Conservation (phyloP, 1,140 invertebrate genomes). For the Ladona fulva region DNA sequence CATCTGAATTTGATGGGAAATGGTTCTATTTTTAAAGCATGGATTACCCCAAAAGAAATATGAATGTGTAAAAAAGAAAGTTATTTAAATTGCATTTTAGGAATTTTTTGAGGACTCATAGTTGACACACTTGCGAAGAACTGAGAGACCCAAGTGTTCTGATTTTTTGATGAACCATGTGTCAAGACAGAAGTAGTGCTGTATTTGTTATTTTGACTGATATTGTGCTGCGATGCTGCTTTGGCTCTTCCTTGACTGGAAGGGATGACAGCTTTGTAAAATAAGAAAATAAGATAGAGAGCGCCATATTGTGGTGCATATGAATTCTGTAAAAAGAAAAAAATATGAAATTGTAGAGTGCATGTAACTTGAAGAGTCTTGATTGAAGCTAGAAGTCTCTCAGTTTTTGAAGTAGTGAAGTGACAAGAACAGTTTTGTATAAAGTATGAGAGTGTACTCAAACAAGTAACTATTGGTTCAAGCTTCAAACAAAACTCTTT, state of each 20-base stretch:
- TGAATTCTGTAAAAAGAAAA: neutral
- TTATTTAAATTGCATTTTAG: constrained; percentile 9
- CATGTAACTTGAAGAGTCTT: constrained; percentile 6
- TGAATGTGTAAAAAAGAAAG: neutral
- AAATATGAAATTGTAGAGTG: neutral
- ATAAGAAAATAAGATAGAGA: neutral
- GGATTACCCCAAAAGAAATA: neutral
- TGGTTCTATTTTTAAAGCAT: constrained; percentile 10
- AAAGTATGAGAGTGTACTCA: too few relatives aligned
- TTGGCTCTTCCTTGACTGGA: neutral
- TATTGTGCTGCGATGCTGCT: constrained; percentile 7
- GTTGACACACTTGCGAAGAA: neutral
- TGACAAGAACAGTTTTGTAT: neutral
- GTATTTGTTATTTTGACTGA: neutral
- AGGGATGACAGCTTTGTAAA: constrained; percentile 1
- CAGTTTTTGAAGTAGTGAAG: neutral
- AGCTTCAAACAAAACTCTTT: constrained; percentile 10
- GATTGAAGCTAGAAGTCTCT: neutral
- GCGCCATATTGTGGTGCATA: neutral
- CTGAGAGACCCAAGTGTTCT: constrained; percentile 3
- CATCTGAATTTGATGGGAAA: constrained; percentile 9
- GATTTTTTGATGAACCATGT: neutral
- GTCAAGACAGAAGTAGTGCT: constrained; percentile 1
- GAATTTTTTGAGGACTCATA: constrained; percentile 3
- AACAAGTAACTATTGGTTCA: neutral